These are phyloP conservation scores for Tachycineta bicolor DNA, from an alignment of 2,113 vertebrate species.

Conservation along the genomic window DNA sequence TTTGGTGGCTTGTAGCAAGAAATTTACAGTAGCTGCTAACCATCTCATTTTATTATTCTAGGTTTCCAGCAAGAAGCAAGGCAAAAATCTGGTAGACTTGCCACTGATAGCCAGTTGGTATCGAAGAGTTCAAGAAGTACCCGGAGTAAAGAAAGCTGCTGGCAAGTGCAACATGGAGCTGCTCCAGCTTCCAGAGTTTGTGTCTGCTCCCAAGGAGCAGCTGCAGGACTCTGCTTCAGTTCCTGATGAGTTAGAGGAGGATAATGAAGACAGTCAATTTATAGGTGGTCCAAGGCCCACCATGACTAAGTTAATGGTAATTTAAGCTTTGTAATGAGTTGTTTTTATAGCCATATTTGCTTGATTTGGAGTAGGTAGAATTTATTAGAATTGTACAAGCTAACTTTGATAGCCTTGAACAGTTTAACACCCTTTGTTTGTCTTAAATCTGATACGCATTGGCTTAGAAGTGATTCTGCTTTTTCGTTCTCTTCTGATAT, in stretches of 20 bases:
- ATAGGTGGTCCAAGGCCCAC: conserved; percentile 94
- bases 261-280: conserved; percentile 75
- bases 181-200: conserved; percentile 63
- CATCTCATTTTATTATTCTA: conserved; percentile 40
- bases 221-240: not conserved
- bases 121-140: conserved; percentile 85
- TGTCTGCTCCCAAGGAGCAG: not conserved
- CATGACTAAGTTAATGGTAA: conserved; percentile 93
- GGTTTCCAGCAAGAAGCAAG: conserved; percentile 73
- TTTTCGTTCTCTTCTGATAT: not conserved
- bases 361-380: not conserved
- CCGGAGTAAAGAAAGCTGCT: conserved; percentile 81
- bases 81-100: conserved; percentile 69
- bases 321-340: not conserved
- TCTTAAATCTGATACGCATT: not conserved
- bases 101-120: conserved; percentile 90
- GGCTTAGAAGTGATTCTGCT: not conserved
- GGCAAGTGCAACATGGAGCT: conserved; percentile 81
- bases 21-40: not conserved
- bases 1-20: not conserved
- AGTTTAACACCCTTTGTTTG: not conserved
- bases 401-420: not conserved
- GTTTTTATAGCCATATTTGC: not conserved
- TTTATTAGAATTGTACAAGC: not conserved
- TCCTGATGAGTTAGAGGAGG: conserved; percentile 58